Evolutionary conservation across 23 tunicate species (phyloP).

Genomic region (Styela plicata): DNA sequence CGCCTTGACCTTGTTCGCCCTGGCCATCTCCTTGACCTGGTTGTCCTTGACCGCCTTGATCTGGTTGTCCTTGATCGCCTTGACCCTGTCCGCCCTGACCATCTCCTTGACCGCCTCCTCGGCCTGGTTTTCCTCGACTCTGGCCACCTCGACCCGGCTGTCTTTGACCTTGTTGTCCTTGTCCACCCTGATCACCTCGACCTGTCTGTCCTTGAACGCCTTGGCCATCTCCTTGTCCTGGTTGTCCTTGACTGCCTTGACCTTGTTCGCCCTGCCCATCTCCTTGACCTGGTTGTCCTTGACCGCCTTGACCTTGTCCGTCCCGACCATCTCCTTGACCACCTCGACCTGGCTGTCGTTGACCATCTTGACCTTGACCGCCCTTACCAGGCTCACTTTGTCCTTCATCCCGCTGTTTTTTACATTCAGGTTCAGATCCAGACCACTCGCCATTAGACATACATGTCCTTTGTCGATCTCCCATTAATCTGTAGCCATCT

Average conservation of each 20-base stretch:
- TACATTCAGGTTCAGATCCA: conserved; percentile 1
- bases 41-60: not conserved
- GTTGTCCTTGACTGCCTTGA: not conserved
- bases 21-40: not conserved
- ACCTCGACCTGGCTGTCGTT: not conserved
- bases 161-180: no score
- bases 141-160: not conserved
- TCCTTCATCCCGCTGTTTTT: no score
- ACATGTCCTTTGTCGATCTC: not conserved
- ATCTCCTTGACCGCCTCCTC: not conserved
- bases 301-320: not conserved
- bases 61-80: not conserved
- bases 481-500: not conserved
- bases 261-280: not conserved
- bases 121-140: not conserved
- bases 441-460: not conserved
- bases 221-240: not conserved
- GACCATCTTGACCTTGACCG: not conserved
- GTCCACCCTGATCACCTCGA: not conserved
- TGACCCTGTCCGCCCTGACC: not conserved
- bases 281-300: not conserved
- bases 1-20: not conserved
- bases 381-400: no score
- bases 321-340: not conserved
- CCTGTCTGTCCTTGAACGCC: not conserved